These are phyloP conservation scores for Suricata suricatta DNA, from an alignment of 2,113 vertebrate genomes.

Conservation along the genomic window DNA sequence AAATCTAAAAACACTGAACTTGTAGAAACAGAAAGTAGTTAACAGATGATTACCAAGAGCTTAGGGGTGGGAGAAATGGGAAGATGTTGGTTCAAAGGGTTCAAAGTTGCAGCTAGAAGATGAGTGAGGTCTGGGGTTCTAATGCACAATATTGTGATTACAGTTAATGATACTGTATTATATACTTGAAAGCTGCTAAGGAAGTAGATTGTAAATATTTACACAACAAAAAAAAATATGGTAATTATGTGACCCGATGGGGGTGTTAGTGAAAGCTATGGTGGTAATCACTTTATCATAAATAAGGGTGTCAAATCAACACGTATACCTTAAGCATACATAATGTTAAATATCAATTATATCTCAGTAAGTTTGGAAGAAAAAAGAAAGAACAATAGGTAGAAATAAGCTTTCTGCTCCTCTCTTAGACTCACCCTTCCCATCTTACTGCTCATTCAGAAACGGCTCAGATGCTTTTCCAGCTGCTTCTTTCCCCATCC, in stretches of 20 bases:
- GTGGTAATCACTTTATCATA: not conserved
- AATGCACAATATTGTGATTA: not conserved
- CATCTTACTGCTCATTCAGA: not conserved
- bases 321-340: not conserved
- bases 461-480: conserved; percentile 3
- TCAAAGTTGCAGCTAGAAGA: not conserved
- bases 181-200: not conserved
- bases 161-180: not conserved
- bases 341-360: not conserved
- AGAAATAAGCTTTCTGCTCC: not conserved
- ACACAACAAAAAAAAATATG: not conserved
- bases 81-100: not conserved
- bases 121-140: not conserved
- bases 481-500: not conserved
- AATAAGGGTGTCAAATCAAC: not conserved
- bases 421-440: not conserved
- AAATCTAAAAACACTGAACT: not conserved
- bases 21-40: not conserved
- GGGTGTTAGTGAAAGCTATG: not conserved
- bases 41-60: not conserved
- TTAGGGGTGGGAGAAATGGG: not conserved
- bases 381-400: not conserved
- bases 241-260: not conserved
- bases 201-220: not conserved
- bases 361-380: not conserved